Conservation (phyloP, 2,797 vertebrate species). For the Mormyrops boulengeri region DNA sequence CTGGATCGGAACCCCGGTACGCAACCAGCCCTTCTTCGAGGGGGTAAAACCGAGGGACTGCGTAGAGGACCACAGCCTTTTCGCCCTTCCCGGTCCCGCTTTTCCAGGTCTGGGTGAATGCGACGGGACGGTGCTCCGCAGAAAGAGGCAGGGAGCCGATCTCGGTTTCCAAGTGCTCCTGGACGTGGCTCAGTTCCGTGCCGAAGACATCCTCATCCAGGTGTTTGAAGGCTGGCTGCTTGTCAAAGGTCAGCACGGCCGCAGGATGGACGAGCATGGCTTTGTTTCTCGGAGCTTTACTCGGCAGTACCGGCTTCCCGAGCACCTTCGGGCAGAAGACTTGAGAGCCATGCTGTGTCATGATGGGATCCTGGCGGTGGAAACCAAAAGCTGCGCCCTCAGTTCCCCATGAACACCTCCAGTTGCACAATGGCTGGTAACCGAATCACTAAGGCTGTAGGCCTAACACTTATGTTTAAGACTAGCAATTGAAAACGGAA, state of each 20-base stretch:
- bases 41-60: constrained; percentile 49
- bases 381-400: constrained; percentile 48
- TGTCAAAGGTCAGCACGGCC: constrained; percentile 64
- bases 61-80: constrained; percentile 61
- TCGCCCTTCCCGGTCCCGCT: constrained; percentile 62
- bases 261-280: constrained; percentile 74
- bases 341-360: constrained; percentile 67
- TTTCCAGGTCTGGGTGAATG: constrained; percentile 20
- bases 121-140: accelerated
- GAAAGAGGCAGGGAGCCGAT: neutral
- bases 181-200: constrained; percentile 73
- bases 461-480: neutral
- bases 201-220: constrained; percentile 76
- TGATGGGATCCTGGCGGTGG: constrained; percentile 73
- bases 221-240: constrained; percentile 74
- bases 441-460: neutral
- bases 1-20: constrained; percentile 60
- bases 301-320: constrained; percentile 68
- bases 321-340: constrained; percentile 54
- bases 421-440: neutral
- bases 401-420: neutral
- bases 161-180: constrained; percentile 59
- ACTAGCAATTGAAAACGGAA: neutral
- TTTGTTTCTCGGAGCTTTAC: constrained; percentile 70
- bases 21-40: constrained; percentile 60